Base-by-base conservation (phyloP, 2,888 invertebrate species). In the Phymatocera aterrima region DNA sequence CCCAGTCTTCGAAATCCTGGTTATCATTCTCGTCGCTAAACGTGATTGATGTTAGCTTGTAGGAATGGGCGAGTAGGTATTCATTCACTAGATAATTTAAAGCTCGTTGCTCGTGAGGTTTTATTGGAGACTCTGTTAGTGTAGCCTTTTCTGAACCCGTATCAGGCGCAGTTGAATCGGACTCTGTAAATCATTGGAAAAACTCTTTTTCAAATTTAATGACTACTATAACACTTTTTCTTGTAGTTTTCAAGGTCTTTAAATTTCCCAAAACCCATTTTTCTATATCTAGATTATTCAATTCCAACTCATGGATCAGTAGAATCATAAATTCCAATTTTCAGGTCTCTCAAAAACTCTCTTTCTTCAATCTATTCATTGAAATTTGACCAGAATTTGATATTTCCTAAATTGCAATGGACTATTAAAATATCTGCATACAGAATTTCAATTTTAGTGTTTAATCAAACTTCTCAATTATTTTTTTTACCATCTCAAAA, bases 1-100 rank as follows among this genome's bases (percentile, higher is more conserved):
- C 96, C 97, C 97, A 97, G 88, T 97, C 96, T 91, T 97, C 97
- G 91, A 97, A 96, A 91, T 97, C 96, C 94, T 97, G 97, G 89
- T 96, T 94, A 87, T 96, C 96, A 92, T 97, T 97, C 92, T 97
- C 97, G 92, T 97, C 97, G 48, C 96, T 95, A 91, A 97, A 97
- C 68, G 97, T 97, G 80, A 97, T 97, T 0, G 97, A 96, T 2
- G 97, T 97, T 28, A 97, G 91, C 90, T 97, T 97, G 88, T 96
- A 97, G 80, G 95, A 95, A 88, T 95, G 94, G 21, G 94, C 91
- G 70, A 97, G 91, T 21, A 97, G 91, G 88, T 97, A 97, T 88
- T 97, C 97, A 91, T 97, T 97, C 72, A 97, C 94, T 24, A 97
- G 92, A 91, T 96, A 97, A 91, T 97, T 97, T 1, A 97, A 91